Conservation (phyloP, 2,888 invertebrate species). For the Oscheius myriophilus region DNA sequence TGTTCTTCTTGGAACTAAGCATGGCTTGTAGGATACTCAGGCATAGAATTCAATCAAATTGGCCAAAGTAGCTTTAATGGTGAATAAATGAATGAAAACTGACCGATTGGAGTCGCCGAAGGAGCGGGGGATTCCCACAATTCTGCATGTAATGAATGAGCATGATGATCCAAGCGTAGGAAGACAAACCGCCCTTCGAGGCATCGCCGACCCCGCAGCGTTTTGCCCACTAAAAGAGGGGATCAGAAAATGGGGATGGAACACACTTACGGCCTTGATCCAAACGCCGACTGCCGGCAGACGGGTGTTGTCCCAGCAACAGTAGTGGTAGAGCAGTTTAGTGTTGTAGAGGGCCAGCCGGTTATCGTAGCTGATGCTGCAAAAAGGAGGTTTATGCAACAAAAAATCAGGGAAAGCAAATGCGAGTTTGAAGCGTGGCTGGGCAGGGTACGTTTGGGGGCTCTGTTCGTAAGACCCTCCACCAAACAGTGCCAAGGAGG, state of each 20-base stretch:
- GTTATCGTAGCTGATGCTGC: slow-evolving; percentile 76
- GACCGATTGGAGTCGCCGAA: slow-evolving; percentile 78
- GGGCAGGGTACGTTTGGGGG: too few species aligned
- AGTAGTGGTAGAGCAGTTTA: slow-evolving; percentile 74
- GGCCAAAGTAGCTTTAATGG: too few species aligned
- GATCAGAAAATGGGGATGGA: not conserved
- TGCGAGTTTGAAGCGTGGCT: too few species aligned
- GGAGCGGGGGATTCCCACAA: slow-evolving; percentile 73
- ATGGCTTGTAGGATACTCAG: too few species aligned
- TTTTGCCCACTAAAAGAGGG: slow-evolving; percentile 46
- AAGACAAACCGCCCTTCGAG: slow-evolving; percentile 77
- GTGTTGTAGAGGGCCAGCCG: slow-evolving; percentile 76
- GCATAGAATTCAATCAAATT: too few species aligned
- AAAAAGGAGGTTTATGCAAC: slow-evolving; percentile 4
- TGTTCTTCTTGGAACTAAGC: too few species aligned
- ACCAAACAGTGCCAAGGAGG: too few species aligned
- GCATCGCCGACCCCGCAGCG: slow-evolving; percentile 74
- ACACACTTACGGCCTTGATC: slow-evolving; percentile 41
- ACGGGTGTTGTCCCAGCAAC: slow-evolving; percentile 71
- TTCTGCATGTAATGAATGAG: slow-evolving; percentile 76
- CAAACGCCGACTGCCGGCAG: slow-evolving; percentile 70
- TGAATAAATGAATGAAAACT: too few species aligned
- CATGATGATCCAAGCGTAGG: slow-evolving; percentile 77
- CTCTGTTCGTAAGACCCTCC: too few species aligned
- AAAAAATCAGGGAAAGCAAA: too few species aligned